A percentile compares a stretch with the other conserved stretches of the same genome.
Evolutionary conservation across 2,888 invertebrate genomes (phyloP).

Genomic region (Quadroppia sp.): DNA sequence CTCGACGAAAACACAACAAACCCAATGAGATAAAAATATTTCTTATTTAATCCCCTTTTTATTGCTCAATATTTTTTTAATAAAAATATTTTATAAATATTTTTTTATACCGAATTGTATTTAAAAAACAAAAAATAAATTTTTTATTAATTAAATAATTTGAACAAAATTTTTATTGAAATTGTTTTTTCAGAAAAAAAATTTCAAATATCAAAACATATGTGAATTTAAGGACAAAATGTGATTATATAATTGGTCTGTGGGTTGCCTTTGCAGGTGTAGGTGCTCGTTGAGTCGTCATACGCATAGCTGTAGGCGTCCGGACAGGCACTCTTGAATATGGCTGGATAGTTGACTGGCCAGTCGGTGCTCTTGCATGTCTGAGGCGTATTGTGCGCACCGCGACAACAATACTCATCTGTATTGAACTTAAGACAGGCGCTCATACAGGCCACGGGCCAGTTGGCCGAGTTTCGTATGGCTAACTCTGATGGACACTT

Average conservation of each 20-base stretch:
- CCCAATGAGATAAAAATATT: too few relatives aligned
- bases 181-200: too few relatives aligned
- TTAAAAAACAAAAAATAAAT: too few relatives aligned
- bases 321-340: slow-evolving; percentile 57
- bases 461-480: slow-evolving; percentile 36
- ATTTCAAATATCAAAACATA: too few relatives aligned
- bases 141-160: too few relatives aligned
- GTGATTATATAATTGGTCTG: not conserved
- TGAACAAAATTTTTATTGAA: too few relatives aligned
- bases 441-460: slow-evolving; percentile 55
- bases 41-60: too few relatives aligned
- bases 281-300: slow-evolving; percentile 57
- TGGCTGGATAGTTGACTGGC: slow-evolving; percentile 53
- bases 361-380: slow-evolving; percentile 54
- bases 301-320: slow-evolving; percentile 59
- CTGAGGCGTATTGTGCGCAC: slow-evolving; percentile 53
- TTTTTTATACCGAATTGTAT: too few relatives aligned
- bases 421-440: slow-evolving; percentile 56
- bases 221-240: slow-evolving; percentile 36
- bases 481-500: slow-evolving; percentile 53
- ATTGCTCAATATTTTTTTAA: too few relatives aligned
- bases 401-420: slow-evolving; percentile 57
- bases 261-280: slow-evolving; percentile 52
- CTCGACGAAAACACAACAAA: too few relatives aligned
- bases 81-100: too few relatives aligned